A percentile compares a stretch with the other conserved stretches of the same genome.
Evolutionary conservation across 2,797 vertebrate species (phyloP).

Genomic region (Mormyrus proboscirostris): DNA sequence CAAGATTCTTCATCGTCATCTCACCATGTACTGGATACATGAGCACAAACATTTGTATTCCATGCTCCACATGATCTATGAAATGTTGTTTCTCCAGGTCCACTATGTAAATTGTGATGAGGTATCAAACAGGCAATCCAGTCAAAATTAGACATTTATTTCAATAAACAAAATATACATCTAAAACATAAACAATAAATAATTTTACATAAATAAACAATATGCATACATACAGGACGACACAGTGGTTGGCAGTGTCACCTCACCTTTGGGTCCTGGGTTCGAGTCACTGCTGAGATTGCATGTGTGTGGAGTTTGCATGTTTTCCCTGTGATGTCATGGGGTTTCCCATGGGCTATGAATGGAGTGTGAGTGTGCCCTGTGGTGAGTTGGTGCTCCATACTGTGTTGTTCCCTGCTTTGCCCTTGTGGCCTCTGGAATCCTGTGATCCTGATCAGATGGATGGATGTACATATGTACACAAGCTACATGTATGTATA

Average conservation of each 20-base stretch:
- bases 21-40: background rate
- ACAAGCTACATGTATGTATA: background rate
- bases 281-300: no score
- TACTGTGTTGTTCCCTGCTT: no score
- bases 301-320: no score
- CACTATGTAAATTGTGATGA: background rate
- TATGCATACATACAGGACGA: background rate
- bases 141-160: background rate
- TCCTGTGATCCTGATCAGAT: no score
- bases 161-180: background rate
- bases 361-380: no score
- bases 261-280: background rate
- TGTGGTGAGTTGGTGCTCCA: no score
- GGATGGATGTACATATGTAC: background rate
- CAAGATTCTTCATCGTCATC: background rate
- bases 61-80: background rate
- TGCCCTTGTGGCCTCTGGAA: no score
- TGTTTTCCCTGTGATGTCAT: background rate
- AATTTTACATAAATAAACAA: background rate
- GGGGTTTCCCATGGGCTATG: no score
- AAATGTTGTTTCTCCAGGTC: background rate
- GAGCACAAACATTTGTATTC: background rate
- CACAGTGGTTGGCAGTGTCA: background rate
- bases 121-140: background rate
- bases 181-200: background rate